Conservation (phyloP, 2,113 vertebrate genomes). For the Burhinus bistriatus region DNA sequence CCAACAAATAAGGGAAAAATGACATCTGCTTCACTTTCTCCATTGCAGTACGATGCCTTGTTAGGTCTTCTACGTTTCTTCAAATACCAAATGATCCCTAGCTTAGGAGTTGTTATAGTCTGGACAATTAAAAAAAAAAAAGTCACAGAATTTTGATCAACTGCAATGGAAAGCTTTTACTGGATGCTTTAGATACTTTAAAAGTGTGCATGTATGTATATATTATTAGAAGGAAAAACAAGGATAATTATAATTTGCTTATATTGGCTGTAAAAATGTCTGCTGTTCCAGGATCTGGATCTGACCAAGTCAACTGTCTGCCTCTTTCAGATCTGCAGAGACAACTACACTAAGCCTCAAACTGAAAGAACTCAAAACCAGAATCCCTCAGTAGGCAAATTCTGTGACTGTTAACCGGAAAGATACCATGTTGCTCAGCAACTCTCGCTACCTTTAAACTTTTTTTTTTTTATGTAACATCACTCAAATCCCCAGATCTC, state of each 20-base stretch:
- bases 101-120: neutral
- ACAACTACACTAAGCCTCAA: neutral
- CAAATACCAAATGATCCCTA: neutral
- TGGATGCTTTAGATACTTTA: neutral
- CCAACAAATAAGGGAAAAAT: neutral
- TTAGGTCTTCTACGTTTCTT: neutral
- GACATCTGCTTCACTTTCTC: neutral
- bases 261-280: neutral
- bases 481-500: neutral
- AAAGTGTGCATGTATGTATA: neutral
- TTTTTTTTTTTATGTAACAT: neutral
- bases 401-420: neutral
- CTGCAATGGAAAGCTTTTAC: neutral
- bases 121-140: neutral
- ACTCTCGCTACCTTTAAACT: neutral
- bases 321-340: neutral
- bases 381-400: conserved; percentile 16
- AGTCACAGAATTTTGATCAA: neutral
- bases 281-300: neutral
- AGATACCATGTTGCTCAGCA: conserved; percentile 29
- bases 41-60: neutral
- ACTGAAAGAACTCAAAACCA: conserved; percentile 7
- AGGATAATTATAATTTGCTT: neutral
- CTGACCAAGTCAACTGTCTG: neutral
- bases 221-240: neutral